These are phyloP conservation scores for Tubulanus polymorphus DNA, from an alignment of 2,888 invertebrate genomes.

Conservation along the genomic window DNA sequence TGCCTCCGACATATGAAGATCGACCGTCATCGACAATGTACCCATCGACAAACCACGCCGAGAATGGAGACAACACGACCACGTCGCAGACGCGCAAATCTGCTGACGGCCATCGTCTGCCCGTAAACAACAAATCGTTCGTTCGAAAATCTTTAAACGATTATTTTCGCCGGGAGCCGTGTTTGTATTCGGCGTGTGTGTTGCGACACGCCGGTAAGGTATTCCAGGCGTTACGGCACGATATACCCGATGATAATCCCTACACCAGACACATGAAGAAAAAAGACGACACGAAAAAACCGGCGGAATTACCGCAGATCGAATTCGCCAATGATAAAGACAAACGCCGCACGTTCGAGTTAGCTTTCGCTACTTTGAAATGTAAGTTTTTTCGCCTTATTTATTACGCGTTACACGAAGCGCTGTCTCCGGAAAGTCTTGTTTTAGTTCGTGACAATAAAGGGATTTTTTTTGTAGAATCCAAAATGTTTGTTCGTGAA, in stretches of 20 bases:
- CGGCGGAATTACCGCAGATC: slow-evolving; percentile 18
- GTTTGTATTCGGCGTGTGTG: slow-evolving; percentile 36
- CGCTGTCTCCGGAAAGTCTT: too few species aligned
- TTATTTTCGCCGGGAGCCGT: slow-evolving; percentile 35
- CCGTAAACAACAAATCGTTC: too few species aligned
- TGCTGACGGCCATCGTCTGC: too few species aligned
- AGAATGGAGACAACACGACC: too few species aligned
- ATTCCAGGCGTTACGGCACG: slow-evolving; percentile 32
- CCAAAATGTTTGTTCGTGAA: too few species aligned
- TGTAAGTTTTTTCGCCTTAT: slow-evolving; percentile 34
- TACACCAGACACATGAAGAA: slow-evolving; percentile 21
- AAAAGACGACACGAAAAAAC: slow-evolving; percentile 11
- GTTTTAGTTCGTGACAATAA: too few species aligned
- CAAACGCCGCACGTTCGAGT: slow-evolving; percentile 37
- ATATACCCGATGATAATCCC: slow-evolving; percentile 14
- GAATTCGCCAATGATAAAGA: slow-evolving; percentile 37
- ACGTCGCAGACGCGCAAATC: too few species aligned
- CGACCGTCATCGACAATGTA: too few species aligned
- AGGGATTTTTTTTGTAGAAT: too few species aligned
- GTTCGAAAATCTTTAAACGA: too few species aligned
- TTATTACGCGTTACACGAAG: not conserved
- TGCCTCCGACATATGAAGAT: too few species aligned
- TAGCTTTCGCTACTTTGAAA: slow-evolving; percentile 44
- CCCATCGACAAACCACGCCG: too few species aligned
- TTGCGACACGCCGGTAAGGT: slow-evolving; percentile 35